These are phyloP conservation scores for Vanacampus margaritifer DNA, from an alignment of 2,113 vertebrate genomes.

Conservation along the genomic window DNA sequence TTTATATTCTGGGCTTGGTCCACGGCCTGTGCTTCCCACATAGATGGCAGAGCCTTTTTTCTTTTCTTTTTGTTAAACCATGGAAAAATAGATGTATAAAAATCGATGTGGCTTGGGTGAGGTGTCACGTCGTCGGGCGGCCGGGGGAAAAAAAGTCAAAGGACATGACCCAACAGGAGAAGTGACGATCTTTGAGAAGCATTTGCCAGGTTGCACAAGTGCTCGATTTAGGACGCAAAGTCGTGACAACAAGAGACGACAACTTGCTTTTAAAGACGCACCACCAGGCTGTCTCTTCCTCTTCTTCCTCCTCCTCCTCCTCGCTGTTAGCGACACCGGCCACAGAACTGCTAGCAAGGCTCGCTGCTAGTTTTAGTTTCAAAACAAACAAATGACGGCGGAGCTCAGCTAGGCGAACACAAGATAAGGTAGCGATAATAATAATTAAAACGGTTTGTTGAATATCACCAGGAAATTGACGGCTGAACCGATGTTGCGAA, in stretches of 20 bases:
- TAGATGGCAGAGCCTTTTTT: neutral
- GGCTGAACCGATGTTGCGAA: slow-evolving; percentile 24
- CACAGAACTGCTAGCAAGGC: neutral
- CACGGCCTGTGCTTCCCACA: too few relatives aligned
- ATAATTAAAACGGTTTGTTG: neutral
- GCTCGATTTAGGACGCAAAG: slow-evolving; percentile 37
- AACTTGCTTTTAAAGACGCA: slow-evolving; percentile 38
- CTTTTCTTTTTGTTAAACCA: too few relatives aligned
- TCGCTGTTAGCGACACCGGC: neutral
- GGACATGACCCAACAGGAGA: neutral
- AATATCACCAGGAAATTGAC: slow-evolving; percentile 2
- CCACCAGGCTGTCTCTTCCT: slow-evolving; percentile 45
- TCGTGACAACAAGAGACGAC: slow-evolving; percentile 42
- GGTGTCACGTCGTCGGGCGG: neutral
- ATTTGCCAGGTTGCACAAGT: slow-evolving; percentile 10
- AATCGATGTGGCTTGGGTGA: neutral
- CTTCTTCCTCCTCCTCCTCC: neutral
- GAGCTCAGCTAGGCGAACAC: neutral
- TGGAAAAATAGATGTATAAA: too few relatives aligned
- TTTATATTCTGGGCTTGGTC: neutral
- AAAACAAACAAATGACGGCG: neutral
- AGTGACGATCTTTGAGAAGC: neutral
- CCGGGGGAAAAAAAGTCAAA: neutral
- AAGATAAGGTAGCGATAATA: neutral
- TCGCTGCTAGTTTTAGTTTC: neutral